Evolutionary conservation across 2,888 invertebrate genomes (phyloP).

Genomic region (Cremastinae sp.): DNA sequence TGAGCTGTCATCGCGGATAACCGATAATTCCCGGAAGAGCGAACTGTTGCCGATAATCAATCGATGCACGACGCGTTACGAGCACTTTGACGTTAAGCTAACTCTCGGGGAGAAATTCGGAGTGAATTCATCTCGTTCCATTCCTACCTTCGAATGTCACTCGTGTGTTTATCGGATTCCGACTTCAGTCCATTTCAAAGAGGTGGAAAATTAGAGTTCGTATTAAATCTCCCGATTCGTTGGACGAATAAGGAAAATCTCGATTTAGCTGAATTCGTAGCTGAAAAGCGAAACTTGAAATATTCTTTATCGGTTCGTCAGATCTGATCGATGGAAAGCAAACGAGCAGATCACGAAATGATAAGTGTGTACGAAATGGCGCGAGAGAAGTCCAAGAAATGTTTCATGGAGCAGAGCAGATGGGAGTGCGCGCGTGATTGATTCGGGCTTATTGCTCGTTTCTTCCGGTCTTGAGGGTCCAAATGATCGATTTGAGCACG

Average conservation of each 20-base stretch:
- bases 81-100: too few species aligned
- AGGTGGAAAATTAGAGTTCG: too few species aligned
- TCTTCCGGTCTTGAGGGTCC: constrained; percentile 7
- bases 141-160: too few species aligned
- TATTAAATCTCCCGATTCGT: too few species aligned
- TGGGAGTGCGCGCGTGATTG: constrained; percentile 34
- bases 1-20: constrained; percentile 22
- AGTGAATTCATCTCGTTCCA: too few species aligned
- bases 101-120: too few species aligned
- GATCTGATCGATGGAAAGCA: constrained; percentile 52
- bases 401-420: background rate
- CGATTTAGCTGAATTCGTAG: background rate
- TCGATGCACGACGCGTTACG: constrained; percentile 13
- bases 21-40: constrained; percentile 50
- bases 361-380: constrained; percentile 12
- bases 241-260: too few species aligned
- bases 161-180: too few species aligned
- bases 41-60: constrained; percentile 54
- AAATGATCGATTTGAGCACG: constrained; percentile 45
- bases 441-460: constrained; percentile 51
- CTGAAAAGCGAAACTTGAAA: background rate
- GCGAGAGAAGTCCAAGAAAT: constrained; percentile 4
- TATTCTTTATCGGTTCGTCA: constrained; percentile 43
- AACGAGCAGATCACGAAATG: background rate
- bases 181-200: too few species aligned